Evolutionary conservation across 2,797 vertebrate species (phyloP).

Genomic region (Pipistrellus pygmaeus): DNA sequence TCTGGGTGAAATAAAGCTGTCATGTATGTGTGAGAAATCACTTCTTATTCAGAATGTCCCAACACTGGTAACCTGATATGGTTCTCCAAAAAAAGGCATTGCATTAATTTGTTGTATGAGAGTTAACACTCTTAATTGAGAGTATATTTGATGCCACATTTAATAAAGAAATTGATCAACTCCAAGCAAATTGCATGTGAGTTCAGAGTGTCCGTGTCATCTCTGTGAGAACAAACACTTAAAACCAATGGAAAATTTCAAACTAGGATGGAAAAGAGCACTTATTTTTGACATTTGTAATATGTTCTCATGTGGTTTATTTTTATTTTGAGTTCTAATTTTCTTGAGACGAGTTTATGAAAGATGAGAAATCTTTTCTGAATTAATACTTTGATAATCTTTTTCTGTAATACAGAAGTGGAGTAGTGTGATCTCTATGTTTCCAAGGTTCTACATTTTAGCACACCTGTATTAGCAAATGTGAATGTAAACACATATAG

Average conservation of each 20-base stretch:
- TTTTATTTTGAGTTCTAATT: neutral
- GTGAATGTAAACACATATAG: slow-evolving; percentile 48
- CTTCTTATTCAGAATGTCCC: neutral
- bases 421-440: neutral
- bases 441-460: slow-evolving; percentile 15
- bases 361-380: neutral
- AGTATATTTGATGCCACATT: neutral
- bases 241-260: neutral
- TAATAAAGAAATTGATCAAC: neutral
- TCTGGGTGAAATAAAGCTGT: neutral
- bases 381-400: neutral
- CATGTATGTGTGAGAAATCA: neutral
- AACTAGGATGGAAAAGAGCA: neutral
- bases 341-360: neutral
- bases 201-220: neutral
- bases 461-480: neutral
- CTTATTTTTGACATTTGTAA: neutral
- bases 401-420: neutral
- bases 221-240: neutral
- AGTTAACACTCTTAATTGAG: neutral
- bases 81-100: neutral
- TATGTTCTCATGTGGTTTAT: neutral
- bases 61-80: neutral
- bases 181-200: neutral
- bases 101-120: neutral